Evolutionary conservation across 2,113 vertebrate species (phyloP).

Genomic region (Pterocles burchelli): DNA sequence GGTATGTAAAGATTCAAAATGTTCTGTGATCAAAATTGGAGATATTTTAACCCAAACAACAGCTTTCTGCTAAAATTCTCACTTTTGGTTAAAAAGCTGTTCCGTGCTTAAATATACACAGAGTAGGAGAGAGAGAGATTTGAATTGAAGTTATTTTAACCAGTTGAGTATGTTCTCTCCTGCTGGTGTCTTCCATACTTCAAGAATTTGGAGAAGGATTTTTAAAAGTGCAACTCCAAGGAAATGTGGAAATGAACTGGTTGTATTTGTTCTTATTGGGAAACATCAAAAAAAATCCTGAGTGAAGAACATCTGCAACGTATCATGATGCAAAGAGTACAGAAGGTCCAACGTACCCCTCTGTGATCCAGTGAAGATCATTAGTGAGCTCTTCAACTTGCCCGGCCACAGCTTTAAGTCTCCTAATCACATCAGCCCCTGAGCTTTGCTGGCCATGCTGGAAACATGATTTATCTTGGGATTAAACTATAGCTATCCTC

Average conservation of each 20-base stretch:
- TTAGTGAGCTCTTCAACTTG: neutral
- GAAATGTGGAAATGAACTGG: neutral
- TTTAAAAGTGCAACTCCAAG: neutral
- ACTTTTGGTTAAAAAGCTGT: conserved; percentile 39
- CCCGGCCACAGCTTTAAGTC: neutral
- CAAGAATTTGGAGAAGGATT: neutral
- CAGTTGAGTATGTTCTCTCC: neutral
- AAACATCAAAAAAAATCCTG: neutral
- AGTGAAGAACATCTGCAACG: neutral
- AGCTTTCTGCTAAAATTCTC: conserved; percentile 50
- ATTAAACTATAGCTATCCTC: conserved; percentile 15
- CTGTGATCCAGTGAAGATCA: neutral
- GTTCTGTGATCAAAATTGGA: conserved; percentile 28
- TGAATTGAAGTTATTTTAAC: neutral
- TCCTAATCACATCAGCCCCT: conserved; percentile 10
- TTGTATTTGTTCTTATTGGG: neutral
- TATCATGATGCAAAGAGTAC: neutral
- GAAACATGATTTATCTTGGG: conserved; percentile 26
- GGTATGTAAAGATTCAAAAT: neutral
- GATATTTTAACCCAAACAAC: conserved; percentile 66
- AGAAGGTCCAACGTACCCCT: neutral
- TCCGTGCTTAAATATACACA: neutral
- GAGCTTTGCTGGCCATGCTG: neutral
- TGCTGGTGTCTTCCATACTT: neutral
- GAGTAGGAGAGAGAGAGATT: conserved; percentile 1